Conservation (phyloP, 2,113 vertebrate genomes). For the Sorex araneus region DNA sequence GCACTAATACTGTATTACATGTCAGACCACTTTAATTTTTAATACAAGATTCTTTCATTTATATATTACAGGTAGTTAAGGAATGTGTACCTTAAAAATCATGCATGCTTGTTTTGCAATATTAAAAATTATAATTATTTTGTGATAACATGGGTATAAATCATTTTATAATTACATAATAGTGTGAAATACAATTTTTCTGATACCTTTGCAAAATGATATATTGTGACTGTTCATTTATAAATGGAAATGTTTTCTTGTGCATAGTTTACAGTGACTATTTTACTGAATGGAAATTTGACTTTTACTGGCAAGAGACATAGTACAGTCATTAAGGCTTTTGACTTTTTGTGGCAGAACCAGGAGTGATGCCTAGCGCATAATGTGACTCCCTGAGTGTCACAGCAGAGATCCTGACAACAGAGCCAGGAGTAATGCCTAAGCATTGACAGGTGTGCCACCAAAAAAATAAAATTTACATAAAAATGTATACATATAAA, state of each 20-base stretch:
- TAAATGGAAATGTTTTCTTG: background rate
- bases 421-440: no score
- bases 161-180: background rate
- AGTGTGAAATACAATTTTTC: background rate
- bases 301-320: no score
- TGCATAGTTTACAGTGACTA: background rate
- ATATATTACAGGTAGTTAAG: background rate
- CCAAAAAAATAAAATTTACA: background rate
- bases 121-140: background rate
- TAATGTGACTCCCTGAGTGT: no score
- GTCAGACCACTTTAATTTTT: background rate
- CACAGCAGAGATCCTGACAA: no score
- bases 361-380: no score
- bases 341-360: no score
- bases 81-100: slow-evolving; percentile 3
- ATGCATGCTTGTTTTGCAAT: background rate
- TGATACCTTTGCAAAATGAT: background rate
- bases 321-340: no score
- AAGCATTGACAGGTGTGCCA: no score
- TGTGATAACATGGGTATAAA: background rate
- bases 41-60: background rate
- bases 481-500: background rate
- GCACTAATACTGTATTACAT: background rate
- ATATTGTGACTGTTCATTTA: background rate
- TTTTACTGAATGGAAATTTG: no score